These are phyloP conservation scores for Fulica atra DNA, from an alignment of 2,113 vertebrate species.

Conservation along the genomic window DNA sequence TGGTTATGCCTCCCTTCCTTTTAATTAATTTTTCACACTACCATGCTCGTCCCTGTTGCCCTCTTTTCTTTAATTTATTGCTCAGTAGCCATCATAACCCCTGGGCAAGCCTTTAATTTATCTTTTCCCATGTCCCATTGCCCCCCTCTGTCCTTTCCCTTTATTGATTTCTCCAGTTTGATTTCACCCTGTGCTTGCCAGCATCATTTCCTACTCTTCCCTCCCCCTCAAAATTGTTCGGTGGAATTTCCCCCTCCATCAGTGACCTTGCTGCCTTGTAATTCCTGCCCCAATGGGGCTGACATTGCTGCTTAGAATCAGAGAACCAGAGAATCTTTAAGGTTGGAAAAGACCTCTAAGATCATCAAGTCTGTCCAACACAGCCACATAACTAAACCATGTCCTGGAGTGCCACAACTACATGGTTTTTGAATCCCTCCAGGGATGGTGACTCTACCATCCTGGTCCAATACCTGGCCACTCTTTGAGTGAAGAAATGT, in stretches of 20 bases:
- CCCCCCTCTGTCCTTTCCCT: neutral
- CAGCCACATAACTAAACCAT: no score
- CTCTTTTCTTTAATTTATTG: slow-evolving; percentile 64
- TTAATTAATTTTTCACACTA: slow-evolving; percentile 65
- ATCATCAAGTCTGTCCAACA: no score
- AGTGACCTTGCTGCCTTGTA: neutral
- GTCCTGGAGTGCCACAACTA: no score
- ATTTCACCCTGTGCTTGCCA: neutral
- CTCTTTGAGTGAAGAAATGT: no score
- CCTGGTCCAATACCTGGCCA: no score
- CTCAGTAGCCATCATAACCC: slow-evolving; percentile 52
- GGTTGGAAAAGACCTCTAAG: no score
- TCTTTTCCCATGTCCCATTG: neutral
- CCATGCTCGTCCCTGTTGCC: slow-evolving; percentile 25
- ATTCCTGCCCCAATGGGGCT: neutral
- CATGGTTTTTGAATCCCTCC: no score
- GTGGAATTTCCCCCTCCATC: neutral
- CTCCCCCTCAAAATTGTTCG: neutral
- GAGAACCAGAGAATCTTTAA: no score
- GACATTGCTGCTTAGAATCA: neutral
- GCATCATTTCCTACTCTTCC: neutral
- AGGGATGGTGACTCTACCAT: no score
- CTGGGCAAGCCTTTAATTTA: slow-evolving; percentile 62
- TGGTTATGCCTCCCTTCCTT: slow-evolving; percentile 58
- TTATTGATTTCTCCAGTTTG: slow-evolving; percentile 58